Evolutionary conservation across 64 coral and sea anemone genomes (phyloP).

Genomic region (Astreopora myriophthalma): DNA sequence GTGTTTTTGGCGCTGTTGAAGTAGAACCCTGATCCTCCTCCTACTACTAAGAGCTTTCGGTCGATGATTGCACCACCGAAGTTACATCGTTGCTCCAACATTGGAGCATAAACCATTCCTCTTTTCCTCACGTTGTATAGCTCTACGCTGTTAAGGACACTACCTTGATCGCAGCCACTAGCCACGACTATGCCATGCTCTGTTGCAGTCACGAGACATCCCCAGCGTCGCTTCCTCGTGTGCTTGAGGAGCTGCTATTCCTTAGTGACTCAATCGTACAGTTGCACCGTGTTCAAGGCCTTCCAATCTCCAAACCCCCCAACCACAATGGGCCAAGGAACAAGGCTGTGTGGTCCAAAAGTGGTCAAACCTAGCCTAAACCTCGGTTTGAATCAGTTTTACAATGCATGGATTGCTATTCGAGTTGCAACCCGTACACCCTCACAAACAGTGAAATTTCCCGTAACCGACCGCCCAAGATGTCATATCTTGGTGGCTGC

Average conservation of each 20-base stretch:
- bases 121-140: constrained; percentile 78
- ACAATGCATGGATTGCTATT: no score
- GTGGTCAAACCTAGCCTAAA: no score
- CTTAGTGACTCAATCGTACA: constrained; percentile 84
- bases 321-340: constrained; percentile 69
- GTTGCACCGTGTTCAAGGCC: constrained; percentile 82
- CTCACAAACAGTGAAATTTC: no score
- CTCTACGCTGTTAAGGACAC: constrained; percentile 78
- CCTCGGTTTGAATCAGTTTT: no score
- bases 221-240: constrained; percentile 92
- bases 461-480: no score
- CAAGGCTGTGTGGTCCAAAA: no score
- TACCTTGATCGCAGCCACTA: constrained; percentile 88
- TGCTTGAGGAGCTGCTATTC: constrained; percentile 76
- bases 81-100: constrained; percentile 81
- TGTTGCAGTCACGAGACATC: constrained; percentile 55
- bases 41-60: constrained; percentile 69
- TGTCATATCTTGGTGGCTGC: no score
- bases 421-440: no score
- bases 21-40: constrained; percentile 84
- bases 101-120: constrained; percentile 83
- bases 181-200: constrained; percentile 84
- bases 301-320: constrained; percentile 92
- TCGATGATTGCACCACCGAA: constrained; percentile 79
- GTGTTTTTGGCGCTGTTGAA: constrained; percentile 89